Evolutionary conservation across 1,140 invertebrate genomes (phyloP).

Genomic region (Tetramorium simillimum): DNA sequence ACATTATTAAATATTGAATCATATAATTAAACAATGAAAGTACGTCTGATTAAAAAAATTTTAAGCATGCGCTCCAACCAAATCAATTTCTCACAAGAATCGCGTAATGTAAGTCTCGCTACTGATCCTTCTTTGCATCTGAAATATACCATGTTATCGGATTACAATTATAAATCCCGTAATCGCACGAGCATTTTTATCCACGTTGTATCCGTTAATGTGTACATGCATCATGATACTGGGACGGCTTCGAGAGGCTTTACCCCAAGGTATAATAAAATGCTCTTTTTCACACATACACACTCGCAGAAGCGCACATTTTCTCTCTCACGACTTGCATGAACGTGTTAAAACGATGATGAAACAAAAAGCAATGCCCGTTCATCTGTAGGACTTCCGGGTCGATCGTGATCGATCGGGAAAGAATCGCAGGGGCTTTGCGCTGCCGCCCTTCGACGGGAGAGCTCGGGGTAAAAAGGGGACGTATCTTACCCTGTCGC

Average conservation of each 20-base stretch:
- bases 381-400: conserved; percentile 59
- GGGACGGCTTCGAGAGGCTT: neutral
- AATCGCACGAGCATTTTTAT: neutral
- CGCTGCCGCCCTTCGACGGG: neutral
- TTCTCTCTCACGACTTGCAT: neutral
- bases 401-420: conserved; percentile 64
- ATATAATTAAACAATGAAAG: neutral
- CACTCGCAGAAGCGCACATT: neutral
- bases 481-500: conserved; percentile 43
- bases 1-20: no score
- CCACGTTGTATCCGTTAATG: conserved; percentile 25
- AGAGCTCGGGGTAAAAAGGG: conserved; percentile 28
- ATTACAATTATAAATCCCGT: conserved; percentile 30
- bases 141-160: conserved; percentile 9
- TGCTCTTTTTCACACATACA: neutral
- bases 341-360: conserved; percentile 47
- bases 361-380: conserved; percentile 53
- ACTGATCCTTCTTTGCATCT: neutral
- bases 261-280: conserved; percentile 44
- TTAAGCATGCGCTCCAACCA: neutral
- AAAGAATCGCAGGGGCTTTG: conserved; percentile 52
- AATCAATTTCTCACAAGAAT: conserved; percentile 4
- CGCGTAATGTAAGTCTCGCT: neutral
- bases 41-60: neutral
- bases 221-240: conserved; percentile 30